Conservation (phyloP, 2,888 invertebrate species). For the Hypsopygia costalis region DNA sequence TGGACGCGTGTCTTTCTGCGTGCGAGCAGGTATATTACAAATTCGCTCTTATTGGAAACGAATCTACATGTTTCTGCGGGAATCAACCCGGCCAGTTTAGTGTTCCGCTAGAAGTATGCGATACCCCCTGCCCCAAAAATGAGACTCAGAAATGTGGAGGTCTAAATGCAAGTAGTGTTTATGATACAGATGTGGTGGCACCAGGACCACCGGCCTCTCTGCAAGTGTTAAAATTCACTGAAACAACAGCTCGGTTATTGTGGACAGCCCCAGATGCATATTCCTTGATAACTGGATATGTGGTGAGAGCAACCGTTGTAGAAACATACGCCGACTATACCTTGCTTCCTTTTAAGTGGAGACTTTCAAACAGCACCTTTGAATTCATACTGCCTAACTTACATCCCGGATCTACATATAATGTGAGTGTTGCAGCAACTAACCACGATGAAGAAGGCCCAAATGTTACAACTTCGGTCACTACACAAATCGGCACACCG, state of each 20-base stretch:
- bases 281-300: constrained; percentile 75
- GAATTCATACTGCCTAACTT: constrained; percentile 82
- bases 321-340: constrained; percentile 79
- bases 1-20: constrained; percentile 66
- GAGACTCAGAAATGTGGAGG: constrained; percentile 85
- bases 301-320: constrained; percentile 75
- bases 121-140: constrained; percentile 81
- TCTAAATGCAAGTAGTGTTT: constrained; percentile 83
- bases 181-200: constrained; percentile 82
- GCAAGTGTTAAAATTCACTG: constrained; percentile 79
- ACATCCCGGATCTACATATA: constrained; percentile 88
- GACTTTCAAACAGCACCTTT: constrained; percentile 80
- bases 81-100: constrained; percentile 63
- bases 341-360: constrained; percentile 76
- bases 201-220: constrained; percentile 86
- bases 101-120: constrained; percentile 69
- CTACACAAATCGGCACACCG: constrained; percentile 86
- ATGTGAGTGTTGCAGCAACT: constrained; percentile 85
- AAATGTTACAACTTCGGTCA: constrained; percentile 74
- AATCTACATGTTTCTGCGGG: constrained; percentile 68
- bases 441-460: constrained; percentile 82
- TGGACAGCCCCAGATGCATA: constrained; percentile 82
- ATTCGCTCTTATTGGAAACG: constrained; percentile 65
- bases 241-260: constrained; percentile 80
- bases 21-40: constrained; percentile 71